phyloP scores from a whole-genome alignment of 2,113 vertebrate species.

The Meleagris gallopavo region DNA sequence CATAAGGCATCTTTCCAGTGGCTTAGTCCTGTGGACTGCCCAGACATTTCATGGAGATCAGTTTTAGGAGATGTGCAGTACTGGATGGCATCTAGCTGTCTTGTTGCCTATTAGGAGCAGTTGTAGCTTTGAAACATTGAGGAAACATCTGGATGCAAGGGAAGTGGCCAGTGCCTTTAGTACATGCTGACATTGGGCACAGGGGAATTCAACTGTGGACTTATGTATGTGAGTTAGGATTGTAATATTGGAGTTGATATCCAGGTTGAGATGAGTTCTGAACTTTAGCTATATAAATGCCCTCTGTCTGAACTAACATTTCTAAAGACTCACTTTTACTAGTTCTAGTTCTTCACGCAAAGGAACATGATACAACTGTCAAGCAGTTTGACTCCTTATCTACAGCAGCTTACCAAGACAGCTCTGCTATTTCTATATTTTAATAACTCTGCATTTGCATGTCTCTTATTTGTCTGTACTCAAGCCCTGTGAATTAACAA shows the following conservation, averaged over 20 bases:
- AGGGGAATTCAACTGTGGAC: neutral
- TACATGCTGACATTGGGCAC: neutral
- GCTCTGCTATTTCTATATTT: neutral
- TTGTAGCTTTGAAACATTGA: neutral
- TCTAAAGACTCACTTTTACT: neutral
- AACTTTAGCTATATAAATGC: neutral
- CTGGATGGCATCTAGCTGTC: neutral
- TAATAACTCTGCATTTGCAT: neutral
- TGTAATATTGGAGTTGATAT: neutral
- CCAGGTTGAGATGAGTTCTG: neutral
- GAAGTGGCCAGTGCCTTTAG: neutral
- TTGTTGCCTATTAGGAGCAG: rapidly evolving
- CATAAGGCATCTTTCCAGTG: neutral
- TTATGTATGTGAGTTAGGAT: neutral
- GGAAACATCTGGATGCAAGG: neutral
- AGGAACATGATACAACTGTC: neutral
- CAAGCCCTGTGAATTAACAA: neutral
- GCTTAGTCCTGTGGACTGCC: neutral
- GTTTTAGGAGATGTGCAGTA: neutral
- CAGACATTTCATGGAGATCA: neutral
- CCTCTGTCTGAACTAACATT: neutral
- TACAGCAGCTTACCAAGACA: neutral
- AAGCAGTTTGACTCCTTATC: neutral
- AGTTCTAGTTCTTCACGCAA: neutral
- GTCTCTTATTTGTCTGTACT: neutral